Evolutionary conservation across 2,888 invertebrate genomes (phyloP), one percentile per base, ranked within the genome.

Genomic region (Sussaba pulchella): DNA sequence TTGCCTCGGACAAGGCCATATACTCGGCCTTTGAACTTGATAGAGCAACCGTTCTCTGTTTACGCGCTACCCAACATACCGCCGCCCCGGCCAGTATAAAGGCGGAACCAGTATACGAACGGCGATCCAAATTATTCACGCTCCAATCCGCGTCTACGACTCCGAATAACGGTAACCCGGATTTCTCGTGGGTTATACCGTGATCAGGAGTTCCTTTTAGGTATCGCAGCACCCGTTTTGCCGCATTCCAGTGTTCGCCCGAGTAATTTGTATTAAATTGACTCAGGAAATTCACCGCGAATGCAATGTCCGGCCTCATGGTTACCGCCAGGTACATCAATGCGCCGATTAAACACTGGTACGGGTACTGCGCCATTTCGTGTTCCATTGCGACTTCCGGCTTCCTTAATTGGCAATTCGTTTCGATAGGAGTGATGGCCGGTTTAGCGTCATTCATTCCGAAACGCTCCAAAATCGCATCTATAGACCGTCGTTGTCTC

Each of bases 301-400:
- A 47, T 17, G 73, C 54, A 9, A 83, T 69, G 61, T 80, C 83
- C 12, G 82, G 80, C 24, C 78, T 64, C 12, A 81, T 83, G 0
- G 75, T 31, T 17, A 82, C 82, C 10, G 63, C 52, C 43, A 75
- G 36, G 57, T 50, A 82, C 64, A 82, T 67, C 19, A 73, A 69
- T n/a, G 63, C 73, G n/a, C 77, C 71, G 10, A 82, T 78, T 43
- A 78, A 41, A 8, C 82, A 39, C 21, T 78, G 80, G 39, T 82
- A 85, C 1, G 83, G 85, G n/a, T 72, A 77, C 24, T 67, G 17
- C 1, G 6, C 12, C 77, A 81, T 77, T 24, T 14, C 71, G 4
- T 17, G 31, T 1, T 24, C 21, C 31, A 43, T 50, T 12, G 26
- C 36, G 8, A 3, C 9, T 10, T 66, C 76, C 0, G 76, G 76